A percentile compares a stretch with the other conserved stretches of the same genome.
phyloP scores from a whole-genome alignment of 2,797 vertebrate species.

The Percopsis omiscomaycus region DNA sequence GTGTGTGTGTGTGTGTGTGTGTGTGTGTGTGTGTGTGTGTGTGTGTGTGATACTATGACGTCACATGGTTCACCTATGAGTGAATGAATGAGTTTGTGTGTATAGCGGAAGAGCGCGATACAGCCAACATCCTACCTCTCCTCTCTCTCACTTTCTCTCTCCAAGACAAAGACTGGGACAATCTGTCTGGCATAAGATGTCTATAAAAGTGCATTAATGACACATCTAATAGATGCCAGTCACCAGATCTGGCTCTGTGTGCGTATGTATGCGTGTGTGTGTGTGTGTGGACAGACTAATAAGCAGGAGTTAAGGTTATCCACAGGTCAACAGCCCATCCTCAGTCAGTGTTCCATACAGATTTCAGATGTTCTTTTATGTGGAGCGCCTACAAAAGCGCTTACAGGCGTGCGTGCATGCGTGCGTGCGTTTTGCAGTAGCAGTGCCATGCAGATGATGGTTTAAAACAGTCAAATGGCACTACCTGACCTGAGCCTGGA shows the following conservation, averaged over 20 bases:
- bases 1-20: slow-evolving; percentile 8
- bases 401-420: too few species aligned
- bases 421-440: too few species aligned
- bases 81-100: not conserved
- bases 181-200: not conserved
- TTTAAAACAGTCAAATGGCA: too few species aligned
- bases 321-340: slow-evolving; percentile 38
- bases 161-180: not conserved
- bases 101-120: too few species aligned
- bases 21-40: slow-evolving; percentile 12
- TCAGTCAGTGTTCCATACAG: not conserved
- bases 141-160: not conserved
- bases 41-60: slow-evolving; percentile 16
- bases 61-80: too few species aligned
- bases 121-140: not conserved
- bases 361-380: too few species aligned
- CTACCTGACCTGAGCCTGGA: too few species aligned
- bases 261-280: not conserved
- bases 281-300: slow-evolving; percentile 8
- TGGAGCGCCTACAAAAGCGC: too few species aligned
- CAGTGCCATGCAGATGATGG: too few species aligned
- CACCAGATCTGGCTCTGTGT: slow-evolving; percentile 23
- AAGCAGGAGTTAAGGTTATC: slow-evolving; percentile 32
- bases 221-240: slow-evolving; percentile 38
- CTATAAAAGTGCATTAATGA: slow-evolving; percentile 48